Conservation (phyloP, 2,888 invertebrate species). For the Parthenolecanium corni region DNA sequence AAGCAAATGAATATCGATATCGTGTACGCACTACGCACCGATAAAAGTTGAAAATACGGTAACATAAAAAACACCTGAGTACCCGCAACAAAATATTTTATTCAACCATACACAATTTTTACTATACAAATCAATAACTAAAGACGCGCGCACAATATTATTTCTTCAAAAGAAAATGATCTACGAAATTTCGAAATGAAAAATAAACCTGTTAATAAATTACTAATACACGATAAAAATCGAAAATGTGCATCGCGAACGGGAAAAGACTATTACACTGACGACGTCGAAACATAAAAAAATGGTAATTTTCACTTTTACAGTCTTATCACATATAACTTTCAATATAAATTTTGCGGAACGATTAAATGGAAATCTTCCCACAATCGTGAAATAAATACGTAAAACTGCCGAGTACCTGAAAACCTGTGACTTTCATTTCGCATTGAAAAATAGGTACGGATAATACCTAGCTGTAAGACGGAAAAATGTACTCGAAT, state of each 20-base stretch:
- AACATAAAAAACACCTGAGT: too few relatives aligned
- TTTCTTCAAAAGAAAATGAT: not conserved
- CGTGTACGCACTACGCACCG: too few relatives aligned
- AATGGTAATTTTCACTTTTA: conserved; percentile 22
- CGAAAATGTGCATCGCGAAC: not conserved
- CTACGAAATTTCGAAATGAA: not conserved
- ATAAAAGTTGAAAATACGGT: too few relatives aligned
- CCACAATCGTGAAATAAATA: too few relatives aligned
- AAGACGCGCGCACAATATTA: not conserved
- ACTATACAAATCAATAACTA: conserved; percentile 14
- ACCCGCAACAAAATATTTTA: conserved; percentile 16
- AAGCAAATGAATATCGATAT: too few relatives aligned
- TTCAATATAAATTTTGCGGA: not conserved
- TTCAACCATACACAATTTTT: conserved; percentile 21
- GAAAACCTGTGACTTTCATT: too few relatives aligned
- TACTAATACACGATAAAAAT: not conserved
- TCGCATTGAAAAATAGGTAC: too few relatives aligned
- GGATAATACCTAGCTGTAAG: not conserved
- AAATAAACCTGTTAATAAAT: not conserved
- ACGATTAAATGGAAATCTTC: too few relatives aligned
- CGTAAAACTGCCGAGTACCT: too few relatives aligned
- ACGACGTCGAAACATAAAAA: conserved; percentile 3
- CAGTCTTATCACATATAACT: conserved; percentile 22
- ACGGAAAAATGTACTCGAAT: not conserved
- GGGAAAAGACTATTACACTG: not conserved